Evolutionary conservation across 2,113 vertebrate genomes (phyloP).

Genomic region (Neopipo cinnamomea): DNA sequence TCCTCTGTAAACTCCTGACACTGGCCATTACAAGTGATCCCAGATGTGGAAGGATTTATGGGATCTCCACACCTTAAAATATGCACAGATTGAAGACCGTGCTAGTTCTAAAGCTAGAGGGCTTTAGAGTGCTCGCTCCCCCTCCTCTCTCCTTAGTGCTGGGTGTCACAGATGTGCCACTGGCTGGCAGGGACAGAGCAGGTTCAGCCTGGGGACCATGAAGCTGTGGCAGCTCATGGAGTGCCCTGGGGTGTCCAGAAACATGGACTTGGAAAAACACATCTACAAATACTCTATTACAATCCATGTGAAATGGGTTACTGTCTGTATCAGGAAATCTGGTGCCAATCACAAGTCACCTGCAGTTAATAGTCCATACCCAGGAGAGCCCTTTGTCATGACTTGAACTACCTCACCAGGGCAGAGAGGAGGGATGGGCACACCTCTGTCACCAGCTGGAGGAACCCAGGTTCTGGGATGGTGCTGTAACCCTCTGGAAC

Average conservation of each 20-base stretch:
- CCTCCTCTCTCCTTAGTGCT: background rate
- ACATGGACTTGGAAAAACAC: background rate
- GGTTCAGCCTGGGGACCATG: background rate
- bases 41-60: slow-evolving; percentile 70
- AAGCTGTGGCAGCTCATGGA: background rate
- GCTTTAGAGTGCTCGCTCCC: background rate
- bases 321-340: background rate
- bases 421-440: background rate
- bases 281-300: rapidly evolving
- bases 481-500: background rate
- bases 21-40: slow-evolving; percentile 34
- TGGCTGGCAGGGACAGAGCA: background rate
- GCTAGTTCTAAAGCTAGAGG: background rate
- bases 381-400: background rate
- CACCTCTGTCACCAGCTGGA: background rate
- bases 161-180: background rate
- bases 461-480: background rate
- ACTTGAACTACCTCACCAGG: background rate
- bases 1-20: slow-evolving; percentile 59
- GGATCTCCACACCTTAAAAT: slow-evolving; percentile 40
- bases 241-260: background rate
- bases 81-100: background rate
- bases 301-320: background rate
- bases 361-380: background rate
- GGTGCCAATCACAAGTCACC: background rate